Evolutionary conservation across 2,797 vertebrate species (phyloP), one percentile per base, ranked within the genome.

Genomic region (Streptopelia turtur): DNA sequence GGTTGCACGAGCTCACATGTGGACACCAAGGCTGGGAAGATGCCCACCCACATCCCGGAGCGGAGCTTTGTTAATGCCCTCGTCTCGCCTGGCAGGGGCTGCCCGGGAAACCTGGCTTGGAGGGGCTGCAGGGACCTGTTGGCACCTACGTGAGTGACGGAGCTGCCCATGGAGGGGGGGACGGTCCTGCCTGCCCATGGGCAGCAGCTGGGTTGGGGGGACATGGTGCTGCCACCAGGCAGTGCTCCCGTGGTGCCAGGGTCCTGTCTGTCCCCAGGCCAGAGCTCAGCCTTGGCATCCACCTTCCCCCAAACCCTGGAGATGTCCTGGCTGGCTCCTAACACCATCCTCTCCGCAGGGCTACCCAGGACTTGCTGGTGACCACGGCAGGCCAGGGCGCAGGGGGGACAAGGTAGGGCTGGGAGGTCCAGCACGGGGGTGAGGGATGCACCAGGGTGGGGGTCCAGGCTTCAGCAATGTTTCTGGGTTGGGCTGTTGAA

Each of bases 81-180:
- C 7, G 0, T 68, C 61, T 75, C 45, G 3, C 56, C 78, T 83
- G 96, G 47, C 94, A 99, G 99, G 99, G 99, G 52, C 98, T 99
- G 72, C 97, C 97, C 72, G 99, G 99, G 65, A 99, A 99, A 83
- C 94, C 98, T 9, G 99, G 99, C 83, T 31, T 61, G 7, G 98
- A 98, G 71, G 99, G 99, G 94, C 98, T 97, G 1, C 99, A 99
- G 94, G 99, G 99, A 88, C 97, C 97, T 80, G 98, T 99, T 84
- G 99, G 99, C 98, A 98, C 98, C 98, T 98, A 98, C 96, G 99
- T 99, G 98, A 99, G 99, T 99, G 98, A 97, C 72, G 11, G 39
- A 16, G 17, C 20, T 41, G 55, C 16, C 35, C 3, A 4, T 0
- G 0, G 28, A 41, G 31, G 5, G 13, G 80, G 52, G 22, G 10